phyloP scores from a whole-genome alignment of 1,140 invertebrate genomes.

The Pinna nobilis region DNA sequence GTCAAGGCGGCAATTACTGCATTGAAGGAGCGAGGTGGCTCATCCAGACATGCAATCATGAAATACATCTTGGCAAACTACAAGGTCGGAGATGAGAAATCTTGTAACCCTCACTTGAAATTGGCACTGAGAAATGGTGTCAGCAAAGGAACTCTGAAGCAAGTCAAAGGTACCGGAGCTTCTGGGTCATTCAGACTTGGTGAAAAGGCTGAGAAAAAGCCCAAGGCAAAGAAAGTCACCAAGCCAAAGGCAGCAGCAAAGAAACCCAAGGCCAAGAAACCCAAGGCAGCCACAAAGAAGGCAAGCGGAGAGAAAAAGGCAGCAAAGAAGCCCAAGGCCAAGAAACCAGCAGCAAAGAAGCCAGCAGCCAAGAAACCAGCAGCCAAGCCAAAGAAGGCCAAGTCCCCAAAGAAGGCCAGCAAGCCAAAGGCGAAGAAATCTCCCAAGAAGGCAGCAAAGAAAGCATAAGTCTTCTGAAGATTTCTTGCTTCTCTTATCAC shows the following conservation, averaged over 20 bases:
- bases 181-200: constrained; percentile 70
- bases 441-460: constrained; percentile 14
- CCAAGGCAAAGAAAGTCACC: constrained; percentile 36
- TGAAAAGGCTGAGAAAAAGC: constrained; percentile 30
- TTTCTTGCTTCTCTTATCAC: not conserved
- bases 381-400: constrained; percentile 17
- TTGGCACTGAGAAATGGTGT: constrained; percentile 60
- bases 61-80: constrained; percentile 71
- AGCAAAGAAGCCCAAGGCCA: constrained; percentile 19
- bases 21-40: constrained; percentile 61
- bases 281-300: constrained; percentile 27
- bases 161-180: constrained; percentile 69
- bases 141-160: constrained; percentile 58
- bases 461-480: constrained; percentile 12
- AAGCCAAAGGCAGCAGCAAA: constrained; percentile 28
- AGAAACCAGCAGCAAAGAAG: constrained; percentile 31
- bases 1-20: constrained; percentile 42
- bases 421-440: constrained; percentile 17
- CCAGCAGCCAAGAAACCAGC: constrained; percentile 33
- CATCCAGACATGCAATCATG: constrained; percentile 69
- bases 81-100: constrained; percentile 56
- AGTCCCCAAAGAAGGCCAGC: constrained; percentile 26
- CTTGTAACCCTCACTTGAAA: constrained; percentile 61
- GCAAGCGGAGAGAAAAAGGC: not conserved
- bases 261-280: constrained; percentile 21